phyloP scores from a whole-genome alignment of 2,888 invertebrate genomes.

The Therioaphis trifolii region DNA sequence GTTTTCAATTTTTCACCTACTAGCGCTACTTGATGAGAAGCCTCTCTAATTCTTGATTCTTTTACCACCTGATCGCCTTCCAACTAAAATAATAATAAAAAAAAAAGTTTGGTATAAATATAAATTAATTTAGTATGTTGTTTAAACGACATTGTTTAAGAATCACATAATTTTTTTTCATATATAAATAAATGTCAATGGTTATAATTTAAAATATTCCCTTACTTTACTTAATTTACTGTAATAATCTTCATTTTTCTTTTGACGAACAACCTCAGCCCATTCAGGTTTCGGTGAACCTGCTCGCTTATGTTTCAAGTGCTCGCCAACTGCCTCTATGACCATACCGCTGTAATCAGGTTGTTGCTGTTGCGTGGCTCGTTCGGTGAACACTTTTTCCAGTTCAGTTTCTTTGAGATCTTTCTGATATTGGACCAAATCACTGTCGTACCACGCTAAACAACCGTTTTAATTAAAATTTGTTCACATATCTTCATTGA shows the following conservation, averaged over 20 bases:
- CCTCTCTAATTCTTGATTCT: constrained; percentile 82
- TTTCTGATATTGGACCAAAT: constrained; percentile 84
- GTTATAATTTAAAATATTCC: not conserved
- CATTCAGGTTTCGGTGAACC: constrained; percentile 85
- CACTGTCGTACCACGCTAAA: constrained; percentile 91
- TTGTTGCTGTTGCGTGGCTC: constrained; percentile 78
- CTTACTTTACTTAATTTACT: constrained; percentile 78
- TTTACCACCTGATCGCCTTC: constrained; percentile 88
- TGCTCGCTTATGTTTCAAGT: constrained; percentile 74
- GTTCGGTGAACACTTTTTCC: constrained; percentile 88
- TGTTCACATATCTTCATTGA: not conserved
- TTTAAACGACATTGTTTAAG: not conserved
- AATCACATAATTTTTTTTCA: too few species aligned
- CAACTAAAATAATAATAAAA: constrained; percentile 69
- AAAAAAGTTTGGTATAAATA: constrained; percentile 37
- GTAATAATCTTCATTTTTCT: constrained; percentile 85
- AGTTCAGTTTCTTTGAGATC: constrained; percentile 86
- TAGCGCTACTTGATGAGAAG: constrained; percentile 84
- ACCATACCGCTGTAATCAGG: constrained; percentile 71
- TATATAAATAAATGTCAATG: not conserved
- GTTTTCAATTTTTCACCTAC: constrained; percentile 84
- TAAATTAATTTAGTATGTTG: not conserved
- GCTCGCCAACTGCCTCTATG: constrained; percentile 72
- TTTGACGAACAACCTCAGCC: constrained; percentile 84
- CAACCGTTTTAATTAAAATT: constrained; percentile 31